Percentiles rank a stretch among this genome's conserved stretches.
Evolutionary conservation across 1,140 invertebrate genomes (phyloP).

Genomic region (Microplitis demolitor): DNA sequence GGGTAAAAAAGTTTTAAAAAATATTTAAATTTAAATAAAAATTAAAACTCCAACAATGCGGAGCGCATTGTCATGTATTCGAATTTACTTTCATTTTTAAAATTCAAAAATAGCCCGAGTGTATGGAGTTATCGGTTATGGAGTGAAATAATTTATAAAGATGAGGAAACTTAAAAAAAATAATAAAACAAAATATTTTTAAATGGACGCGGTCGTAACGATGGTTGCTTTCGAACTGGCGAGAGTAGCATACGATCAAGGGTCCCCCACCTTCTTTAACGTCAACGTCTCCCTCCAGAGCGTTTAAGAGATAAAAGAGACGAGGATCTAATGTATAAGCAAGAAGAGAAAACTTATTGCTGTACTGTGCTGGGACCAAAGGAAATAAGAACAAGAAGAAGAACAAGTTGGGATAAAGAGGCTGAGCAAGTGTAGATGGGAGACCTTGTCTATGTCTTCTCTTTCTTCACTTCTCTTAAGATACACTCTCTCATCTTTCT

Average conservation of each 20-base stretch:
- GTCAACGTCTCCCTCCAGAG: conserved; percentile 34
- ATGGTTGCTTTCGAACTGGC: conserved; percentile 60
- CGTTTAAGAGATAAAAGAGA: conserved; percentile 51
- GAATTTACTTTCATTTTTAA: too few species aligned
- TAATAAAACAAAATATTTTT: not conserved
- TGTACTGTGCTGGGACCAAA: too few species aligned
- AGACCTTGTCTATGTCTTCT: too few species aligned
- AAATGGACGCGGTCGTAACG: conserved; percentile 55
- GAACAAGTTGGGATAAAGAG: too few species aligned
- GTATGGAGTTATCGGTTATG: conserved; percentile 23
- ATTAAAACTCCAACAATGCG: not conserved
- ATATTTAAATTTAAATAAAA: not conserved
- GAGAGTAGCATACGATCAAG: conserved; percentile 33
- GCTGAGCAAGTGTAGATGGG: too few species aligned
- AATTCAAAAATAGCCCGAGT: too few species aligned
- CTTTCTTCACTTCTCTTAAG: too few species aligned
- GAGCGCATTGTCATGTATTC: too few species aligned
- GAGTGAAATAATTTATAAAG: not conserved
- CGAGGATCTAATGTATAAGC: not conserved
- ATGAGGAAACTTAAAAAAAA: too few species aligned
- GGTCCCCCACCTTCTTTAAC: conserved; percentile 22
- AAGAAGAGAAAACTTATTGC: not conserved
- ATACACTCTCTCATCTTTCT: too few species aligned
- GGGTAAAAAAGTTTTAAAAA: too few species aligned
- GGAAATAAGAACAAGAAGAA: too few species aligned